Evolutionary conservation across 2,797 vertebrate genomes (phyloP).

Genomic region (Yasuhikotakia modesta): DNA sequence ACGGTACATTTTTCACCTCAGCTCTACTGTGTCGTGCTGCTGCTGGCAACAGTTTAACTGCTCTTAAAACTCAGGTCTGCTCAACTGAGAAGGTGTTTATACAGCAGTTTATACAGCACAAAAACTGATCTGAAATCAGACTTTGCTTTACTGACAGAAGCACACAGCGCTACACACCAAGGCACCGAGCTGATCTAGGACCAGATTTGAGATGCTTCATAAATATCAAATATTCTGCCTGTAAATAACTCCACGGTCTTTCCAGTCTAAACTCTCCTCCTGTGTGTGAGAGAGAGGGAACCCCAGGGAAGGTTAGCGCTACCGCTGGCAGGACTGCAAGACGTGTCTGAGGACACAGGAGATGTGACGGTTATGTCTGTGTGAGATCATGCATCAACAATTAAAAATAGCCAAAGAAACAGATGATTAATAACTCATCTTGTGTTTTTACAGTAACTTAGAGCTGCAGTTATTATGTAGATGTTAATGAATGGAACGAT

Average conservation of each 20-base stretch:
- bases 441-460: neutral
- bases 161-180: neutral
- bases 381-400: slow-evolving; percentile 63
- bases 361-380: slow-evolving; percentile 65
- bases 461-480: neutral
- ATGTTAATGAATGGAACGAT: neutral
- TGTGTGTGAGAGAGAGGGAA: neutral
- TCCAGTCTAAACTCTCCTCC: slow-evolving; percentile 51
- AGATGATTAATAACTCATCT: slow-evolving; percentile 3
- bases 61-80: slow-evolving; percentile 50
- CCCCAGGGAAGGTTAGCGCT: slow-evolving; percentile 52
- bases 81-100: neutral
- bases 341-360: slow-evolving; percentile 51
- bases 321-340: slow-evolving; percentile 54
- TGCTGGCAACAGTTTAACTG: slow-evolving; percentile 54
- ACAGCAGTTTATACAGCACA: neutral
- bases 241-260: slow-evolving; percentile 69
- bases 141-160: neutral
- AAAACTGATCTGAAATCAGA: slow-evolving; percentile 15
- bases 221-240: neutral
- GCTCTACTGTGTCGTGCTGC: slow-evolving; percentile 51
- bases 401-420: slow-evolving; percentile 45
- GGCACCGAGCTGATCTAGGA: neutral
- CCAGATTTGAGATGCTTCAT: slow-evolving; percentile 2
- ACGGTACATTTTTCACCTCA: slow-evolving; percentile 62